Evolutionary conservation across 1,140 invertebrate genomes (phyloP), one percentile per base, ranked within the genome.

Genomic region (Chrysopa pallens): DNA sequence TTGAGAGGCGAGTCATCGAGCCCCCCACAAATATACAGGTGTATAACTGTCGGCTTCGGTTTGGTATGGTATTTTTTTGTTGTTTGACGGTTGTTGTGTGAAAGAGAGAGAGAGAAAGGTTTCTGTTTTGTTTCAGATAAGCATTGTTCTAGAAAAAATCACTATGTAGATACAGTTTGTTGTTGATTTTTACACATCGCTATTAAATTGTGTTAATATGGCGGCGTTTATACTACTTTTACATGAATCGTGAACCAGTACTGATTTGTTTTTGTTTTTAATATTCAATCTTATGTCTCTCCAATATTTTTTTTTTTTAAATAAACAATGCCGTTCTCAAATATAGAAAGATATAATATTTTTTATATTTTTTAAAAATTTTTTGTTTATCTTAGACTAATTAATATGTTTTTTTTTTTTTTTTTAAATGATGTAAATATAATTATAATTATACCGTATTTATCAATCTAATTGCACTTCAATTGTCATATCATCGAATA

Each of bases 221-320:
- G 8, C 31, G 8, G 8, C 31, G 31, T 33, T 12, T 33, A 11
- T 33, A 11, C n/a, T 12, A 33, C n/a, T 12, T 33, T 33, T 12
- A 11, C n/a, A 9, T 33, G 31, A 33, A 11, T 23, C 17, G 17
- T 23, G 17, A 46, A 42, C 46, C 47, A 36, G 46, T 50, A 46
- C 43, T 40, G 46, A 45, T 33, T 46, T 39, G 46, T 44, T 50
- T 45, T 42, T 48, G 42, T 37, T 43, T 9, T 33, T 23, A 23
- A 23, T 23, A 68, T 60, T 70, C 68, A 70, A 69, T 70, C 68
- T 70, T 70, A 66, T 70, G 66, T 69, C 68, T 70, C 68, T 70
- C 68, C 47, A 60, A 57, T 52, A 60, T 40, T 36, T 48, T 17
- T 29, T 42, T 48, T 50, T n/a, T n/a, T n/a, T n/a, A n/a, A 48